Percentiles rank a stretch among this genome's conserved stretches.
These are phyloP conservation scores for Drosophila burlai DNA, from an alignment of 1,140 invertebrate species.

Conservation along the genomic window DNA sequence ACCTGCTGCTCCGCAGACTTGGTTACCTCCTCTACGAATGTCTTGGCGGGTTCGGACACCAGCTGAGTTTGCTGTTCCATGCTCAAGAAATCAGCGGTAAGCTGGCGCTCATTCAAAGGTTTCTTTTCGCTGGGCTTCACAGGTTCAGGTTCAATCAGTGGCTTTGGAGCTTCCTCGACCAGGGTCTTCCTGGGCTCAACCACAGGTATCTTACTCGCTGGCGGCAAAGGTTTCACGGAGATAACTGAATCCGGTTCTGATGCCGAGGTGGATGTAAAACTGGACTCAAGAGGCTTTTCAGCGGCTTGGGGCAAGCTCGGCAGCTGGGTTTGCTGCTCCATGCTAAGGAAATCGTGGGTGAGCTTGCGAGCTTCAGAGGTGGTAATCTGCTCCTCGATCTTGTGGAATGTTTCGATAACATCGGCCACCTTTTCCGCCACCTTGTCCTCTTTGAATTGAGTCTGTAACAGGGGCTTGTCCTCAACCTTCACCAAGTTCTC, in stretches of 20 bases:
- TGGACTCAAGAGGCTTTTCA: conserved; percentile 47
- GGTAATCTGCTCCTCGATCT: conserved; percentile 66
- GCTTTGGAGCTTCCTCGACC: conserved; percentile 42
- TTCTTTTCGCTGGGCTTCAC: conserved; percentile 31
- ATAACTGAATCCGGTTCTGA: conserved; percentile 61
- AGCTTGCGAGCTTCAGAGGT: conserved; percentile 52
- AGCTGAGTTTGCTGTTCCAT: conserved; percentile 74
- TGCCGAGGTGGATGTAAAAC: conserved; percentile 55
- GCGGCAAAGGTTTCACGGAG: conserved; percentile 49
- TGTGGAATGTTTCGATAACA: conserved; percentile 64
- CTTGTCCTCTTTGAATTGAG: conserved; percentile 41
- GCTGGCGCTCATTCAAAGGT: conserved; percentile 43
- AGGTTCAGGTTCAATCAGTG: conserved; percentile 10
- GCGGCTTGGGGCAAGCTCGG: conserved; percentile 31
- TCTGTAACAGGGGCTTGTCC: not conserved
- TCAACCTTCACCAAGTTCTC: conserved; percentile 11
- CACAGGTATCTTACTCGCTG: conserved; percentile 64
- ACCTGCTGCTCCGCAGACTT: conserved; percentile 30
- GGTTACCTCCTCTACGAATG: conserved; percentile 28
- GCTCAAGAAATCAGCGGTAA: conserved; percentile 71
- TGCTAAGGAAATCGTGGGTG: conserved; percentile 75
- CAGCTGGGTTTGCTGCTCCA: conserved; percentile 74
- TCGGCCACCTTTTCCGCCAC: conserved; percentile 63
- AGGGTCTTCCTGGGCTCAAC: conserved; percentile 51
- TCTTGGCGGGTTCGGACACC: conserved; percentile 42